Percentiles rank a stretch among this genome's conserved stretches.
phyloP scores from a whole-genome alignment of 1,140 invertebrate genomes.

The Colletes gigas region DNA sequence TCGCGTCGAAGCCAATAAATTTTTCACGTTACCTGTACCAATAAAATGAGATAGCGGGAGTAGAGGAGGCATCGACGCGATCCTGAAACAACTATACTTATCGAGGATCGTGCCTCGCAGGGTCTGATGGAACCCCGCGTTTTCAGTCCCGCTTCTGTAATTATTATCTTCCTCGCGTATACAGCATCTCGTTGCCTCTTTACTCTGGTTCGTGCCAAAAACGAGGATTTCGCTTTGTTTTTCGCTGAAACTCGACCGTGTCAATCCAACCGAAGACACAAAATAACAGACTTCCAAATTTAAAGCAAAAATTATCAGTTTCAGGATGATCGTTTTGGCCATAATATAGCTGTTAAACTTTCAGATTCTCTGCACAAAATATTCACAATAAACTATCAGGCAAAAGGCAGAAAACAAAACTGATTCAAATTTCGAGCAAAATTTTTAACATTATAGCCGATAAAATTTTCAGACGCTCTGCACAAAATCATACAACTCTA shows the following conservation, averaged over 20 bases:
- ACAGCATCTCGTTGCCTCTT: slow-evolving; percentile 59
- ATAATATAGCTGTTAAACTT: no score
- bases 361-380: no score
- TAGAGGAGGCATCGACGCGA: slow-evolving; percentile 74
- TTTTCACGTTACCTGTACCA: slow-evolving; percentile 77
- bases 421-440: no score
- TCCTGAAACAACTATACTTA: slow-evolving; percentile 80
- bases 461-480: no score
- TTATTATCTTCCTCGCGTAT: slow-evolving; percentile 75
- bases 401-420: no score
- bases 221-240: slow-evolving; percentile 36
- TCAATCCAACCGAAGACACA: background rate
- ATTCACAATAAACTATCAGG: no score
- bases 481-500: no score
- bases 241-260: background rate
- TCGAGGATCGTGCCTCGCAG: slow-evolving; percentile 80
- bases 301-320: no score
- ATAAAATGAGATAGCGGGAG: slow-evolving; percentile 79
- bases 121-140: slow-evolving; percentile 69
- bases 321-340: no score
- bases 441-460: no score
- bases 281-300: background rate
- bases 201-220: slow-evolving; percentile 64
- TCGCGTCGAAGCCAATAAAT: slow-evolving; percentile 66
- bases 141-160: slow-evolving; percentile 80